Base-by-base conservation (phyloP, 2,888 invertebrate genomes). In the Panzeria rudis region DNA sequence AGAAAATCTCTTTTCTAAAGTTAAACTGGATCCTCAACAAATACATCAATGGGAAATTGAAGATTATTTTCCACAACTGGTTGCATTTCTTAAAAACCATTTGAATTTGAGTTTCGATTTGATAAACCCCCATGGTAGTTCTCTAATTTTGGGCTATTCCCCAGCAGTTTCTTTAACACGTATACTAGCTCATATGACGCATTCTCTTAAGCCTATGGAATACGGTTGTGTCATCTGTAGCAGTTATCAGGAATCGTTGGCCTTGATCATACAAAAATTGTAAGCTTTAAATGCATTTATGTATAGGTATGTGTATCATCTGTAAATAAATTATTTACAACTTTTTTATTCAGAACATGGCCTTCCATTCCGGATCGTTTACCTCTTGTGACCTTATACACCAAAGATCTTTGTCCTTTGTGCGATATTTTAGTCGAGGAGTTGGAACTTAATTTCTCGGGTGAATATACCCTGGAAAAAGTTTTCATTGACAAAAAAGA, bases 101-200 rank as follows among this genome's bases (percentile, higher is more conserved):
- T 93, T 98, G 82, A 96, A 95, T 56, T 92, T 99, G 68, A 97
- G 98, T 92, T 95, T 96, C 0, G 90, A 94, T 8, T 97, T 96
- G 91, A 94, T 99, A 9, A 98, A 98, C 92, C 94, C 97, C 11
- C 97, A 99, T 91, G 99, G 99, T 64, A 98, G 99, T 56, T 98
- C 98, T 75, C 98, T 98, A 17, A 97, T 97, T 89, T 94, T 99
- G 50, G 99, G 99, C 6, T 98, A 99, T 93, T 98, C 98, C 0
- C 97, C 98, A 90, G 98, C 99, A 75, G 98, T 98, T 97, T 99
- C 99, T 2, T 99, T 99, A 29, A 97, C 98, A 13, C 95, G 99
- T 87, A 94, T 99, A 87, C 95, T 98, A 17, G 96, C 96, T n/a
- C 99, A 99, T 92, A 93, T 99, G 89, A 96, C 96, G 44, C 97